Conservation (phyloP, 1,140 invertebrate genomes). For the Drosophila saltans region DNA sequence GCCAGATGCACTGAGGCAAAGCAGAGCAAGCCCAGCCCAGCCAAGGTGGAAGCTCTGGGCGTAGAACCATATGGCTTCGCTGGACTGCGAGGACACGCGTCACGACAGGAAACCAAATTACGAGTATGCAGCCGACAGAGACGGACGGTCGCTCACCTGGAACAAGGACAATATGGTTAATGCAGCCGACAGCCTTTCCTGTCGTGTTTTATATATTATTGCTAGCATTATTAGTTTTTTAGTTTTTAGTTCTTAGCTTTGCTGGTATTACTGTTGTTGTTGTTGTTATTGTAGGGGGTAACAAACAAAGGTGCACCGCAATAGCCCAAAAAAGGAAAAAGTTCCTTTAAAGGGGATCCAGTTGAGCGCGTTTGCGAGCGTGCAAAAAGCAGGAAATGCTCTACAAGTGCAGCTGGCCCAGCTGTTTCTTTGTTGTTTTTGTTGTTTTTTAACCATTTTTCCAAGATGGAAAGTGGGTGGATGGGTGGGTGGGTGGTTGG, state of each 20-base stretch:
- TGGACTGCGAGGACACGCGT: constrained; percentile 56
- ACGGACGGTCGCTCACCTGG: constrained; percentile 65
- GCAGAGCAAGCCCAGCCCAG: neutral
- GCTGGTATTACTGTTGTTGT: constrained; percentile 39
- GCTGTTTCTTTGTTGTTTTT: constrained; percentile 17
- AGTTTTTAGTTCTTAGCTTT: neutral
- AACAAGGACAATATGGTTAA: constrained; percentile 78
- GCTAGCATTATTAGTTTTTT: constrained; percentile 68
- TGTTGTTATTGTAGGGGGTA: constrained; percentile 38
- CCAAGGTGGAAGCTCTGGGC: constrained; percentile 33
- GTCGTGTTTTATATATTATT: constrained; percentile 53
- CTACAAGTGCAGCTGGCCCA: constrained; percentile 77
- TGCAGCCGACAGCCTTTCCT: constrained; percentile 72
- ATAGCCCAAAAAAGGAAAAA: constrained; percentile 16
- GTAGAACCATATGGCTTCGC: constrained; percentile 49
- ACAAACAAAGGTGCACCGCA: constrained; percentile 66
- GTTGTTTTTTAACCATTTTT: constrained; percentile 29
- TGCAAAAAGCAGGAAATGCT: constrained; percentile 79
- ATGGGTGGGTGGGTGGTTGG: constrained; percentile 16
- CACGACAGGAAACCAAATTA: constrained; percentile 72
- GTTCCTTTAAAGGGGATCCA: constrained; percentile 57
- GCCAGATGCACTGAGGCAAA: constrained; percentile 67
- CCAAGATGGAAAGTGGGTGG: constrained; percentile 15
- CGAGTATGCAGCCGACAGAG: constrained; percentile 62
- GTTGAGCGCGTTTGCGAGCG: constrained; percentile 75